Evolutionary conservation across 1,140 invertebrate species (phyloP).

Genomic region (Pissodes strobi): DNA sequence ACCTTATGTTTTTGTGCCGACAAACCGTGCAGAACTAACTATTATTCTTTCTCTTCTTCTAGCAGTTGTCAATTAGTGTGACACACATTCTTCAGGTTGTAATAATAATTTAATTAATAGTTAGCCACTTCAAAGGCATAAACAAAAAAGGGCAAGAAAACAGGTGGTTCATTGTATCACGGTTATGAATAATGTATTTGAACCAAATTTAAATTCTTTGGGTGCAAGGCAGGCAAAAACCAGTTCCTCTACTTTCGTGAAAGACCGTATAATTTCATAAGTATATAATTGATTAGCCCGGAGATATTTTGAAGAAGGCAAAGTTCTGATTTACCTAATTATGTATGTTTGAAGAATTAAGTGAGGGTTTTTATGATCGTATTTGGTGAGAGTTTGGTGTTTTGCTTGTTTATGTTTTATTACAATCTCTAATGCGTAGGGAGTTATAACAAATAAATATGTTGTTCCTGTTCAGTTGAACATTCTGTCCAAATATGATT

Average conservation of each 20-base stretch:
- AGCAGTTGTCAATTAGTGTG: constrained; percentile 23
- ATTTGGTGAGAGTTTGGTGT: too few relatives aligned
- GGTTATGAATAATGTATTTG: constrained; percentile 33
- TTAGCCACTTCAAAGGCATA: background rate
- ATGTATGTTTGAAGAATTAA: too few relatives aligned
- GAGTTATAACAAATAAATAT: too few relatives aligned
- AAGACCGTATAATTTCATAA: constrained; percentile 8
- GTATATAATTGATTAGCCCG: too few relatives aligned
- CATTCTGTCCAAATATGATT: too few relatives aligned
- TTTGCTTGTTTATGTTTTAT: too few relatives aligned
- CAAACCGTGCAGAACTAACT: constrained; percentile 13
- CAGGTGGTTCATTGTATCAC: constrained; percentile 33
- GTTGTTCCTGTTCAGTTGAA: too few relatives aligned
- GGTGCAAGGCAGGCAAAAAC: constrained; percentile 18
- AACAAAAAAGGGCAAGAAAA: constrained; percentile 31
- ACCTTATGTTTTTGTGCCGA: too few relatives aligned
- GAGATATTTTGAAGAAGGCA: too few relatives aligned
- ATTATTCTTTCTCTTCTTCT: constrained; percentile 17
- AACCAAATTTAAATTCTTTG: constrained; percentile 36
- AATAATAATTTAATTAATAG: constrained; percentile 34
- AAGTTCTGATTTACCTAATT: too few relatives aligned
- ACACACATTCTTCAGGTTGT: constrained; percentile 20
- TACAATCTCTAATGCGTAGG: too few relatives aligned
- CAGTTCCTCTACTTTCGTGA: constrained; percentile 31
- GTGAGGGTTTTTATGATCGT: too few relatives aligned